A percentile compares a stretch with the other conserved stretches of the same genome.
Evolutionary conservation across 2,113 vertebrate species (phyloP).

Genomic region (Dermatemys mawii): DNA sequence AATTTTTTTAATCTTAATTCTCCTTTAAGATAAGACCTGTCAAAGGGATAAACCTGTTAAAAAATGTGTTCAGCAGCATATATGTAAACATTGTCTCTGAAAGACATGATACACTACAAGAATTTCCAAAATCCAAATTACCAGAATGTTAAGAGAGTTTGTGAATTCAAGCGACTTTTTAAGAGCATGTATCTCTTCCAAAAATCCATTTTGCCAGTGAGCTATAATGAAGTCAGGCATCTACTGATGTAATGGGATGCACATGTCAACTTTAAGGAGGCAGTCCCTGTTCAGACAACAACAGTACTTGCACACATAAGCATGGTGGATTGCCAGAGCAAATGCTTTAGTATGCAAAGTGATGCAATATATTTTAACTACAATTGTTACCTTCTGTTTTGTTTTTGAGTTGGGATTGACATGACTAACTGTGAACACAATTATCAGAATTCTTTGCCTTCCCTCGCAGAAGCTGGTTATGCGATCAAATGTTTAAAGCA

Average conservation of each 20-base stretch:
- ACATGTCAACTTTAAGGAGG: slow-evolving; percentile 37
- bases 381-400: slow-evolving; percentile 57
- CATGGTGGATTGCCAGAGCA: slow-evolving; percentile 69
- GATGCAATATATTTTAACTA: slow-evolving; percentile 67
- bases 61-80: neutral
- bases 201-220: slow-evolving; percentile 55
- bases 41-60: fast-evolving
- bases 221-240: slow-evolving; percentile 41
- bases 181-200: slow-evolving; percentile 53
- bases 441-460: slow-evolving; percentile 15
- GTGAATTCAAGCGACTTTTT: slow-evolving; percentile 62
- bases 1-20: neutral
- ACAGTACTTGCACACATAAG: slow-evolving; percentile 53
- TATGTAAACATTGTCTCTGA: neutral
- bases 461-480: slow-evolving; percentile 52
- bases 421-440: slow-evolving; percentile 41
- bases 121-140: slow-evolving; percentile 57
- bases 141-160: slow-evolving; percentile 51
- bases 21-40: neutral
- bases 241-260: slow-evolving; percentile 40
- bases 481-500: slow-evolving; percentile 39
- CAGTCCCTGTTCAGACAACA: slow-evolving; percentile 38
- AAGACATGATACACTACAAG: slow-evolving; percentile 25
- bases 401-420: slow-evolving; percentile 52
- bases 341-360: slow-evolving; percentile 56